Base-by-base conservation (phyloP, 1,140 invertebrate genomes). In the Streblospio benedicti region DNA sequence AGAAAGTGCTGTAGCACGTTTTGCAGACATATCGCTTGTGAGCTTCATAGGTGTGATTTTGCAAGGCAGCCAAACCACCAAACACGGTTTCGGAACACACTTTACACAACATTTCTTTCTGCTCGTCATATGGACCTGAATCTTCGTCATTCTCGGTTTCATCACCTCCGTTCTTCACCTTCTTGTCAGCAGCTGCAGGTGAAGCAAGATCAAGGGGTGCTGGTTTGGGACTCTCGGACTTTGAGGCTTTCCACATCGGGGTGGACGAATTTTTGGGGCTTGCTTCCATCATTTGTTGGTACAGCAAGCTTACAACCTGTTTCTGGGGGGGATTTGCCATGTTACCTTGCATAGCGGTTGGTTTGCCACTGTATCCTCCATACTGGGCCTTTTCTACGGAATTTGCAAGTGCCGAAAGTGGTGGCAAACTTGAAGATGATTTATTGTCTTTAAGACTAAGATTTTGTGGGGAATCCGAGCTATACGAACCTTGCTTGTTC, bases 1-100 rank as follows among this genome's bases (percentile, higher is more conserved):
- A 38, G 55, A 60, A 60, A n/a, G 38, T 53, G 30, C 35, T 60
- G 16, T 28, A 30, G 45, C 59, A 60, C 30, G 43, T 9, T 12
- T 27, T 18, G 31, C 59, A 60, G n/a, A 41, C 18, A 33, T 35
- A 55, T 4, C 50, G 31, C 18, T 35, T 52, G 50, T 60, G 59
- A 2, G n/a, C 49, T 28, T 53, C 25, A 18, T 20, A 20, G 16
- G 49, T 57, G 51, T 60, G 59, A 4, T 20, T 27, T 30, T 44
- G 27, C 16, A 55, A 28, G 16, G 54, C 33, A 18, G 14, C 20
- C 18, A 60, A 23, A 18, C 28, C 28, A 18, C 6, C 2, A 35
- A 56, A 57, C n/a, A n/a, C n/a, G 4, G 30, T 60, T 14, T 18
- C 18, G 27, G 23, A 18, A 31, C 59, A 60, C 20, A 41, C 32